Evolutionary conservation across 2,888 invertebrate species (phyloP), one percentile per base, ranked within the genome.

Genomic region (Chorisops tibialis): DNA sequence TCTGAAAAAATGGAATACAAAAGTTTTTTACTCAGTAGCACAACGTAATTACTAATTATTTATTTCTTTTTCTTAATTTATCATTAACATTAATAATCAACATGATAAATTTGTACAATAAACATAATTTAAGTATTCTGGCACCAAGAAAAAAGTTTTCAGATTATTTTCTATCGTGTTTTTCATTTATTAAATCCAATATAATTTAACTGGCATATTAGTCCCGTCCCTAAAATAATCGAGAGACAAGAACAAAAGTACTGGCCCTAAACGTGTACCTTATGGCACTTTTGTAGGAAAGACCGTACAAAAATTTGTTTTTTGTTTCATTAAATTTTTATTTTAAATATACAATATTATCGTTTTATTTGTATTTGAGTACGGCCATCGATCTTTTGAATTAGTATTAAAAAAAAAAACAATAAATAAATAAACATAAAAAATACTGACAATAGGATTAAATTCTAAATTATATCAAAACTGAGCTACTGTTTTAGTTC

Each of bases 261-360:
- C 56, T 56, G 56, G 56, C 56, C 56, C 30, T 24, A 43, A 45
- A 45, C 43, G 56, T 56, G 56, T 35, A 45, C 56, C 18, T 56
- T 43, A 56, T 56, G 56, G 45, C 56, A 56, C 56, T 45, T 30
- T 30, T 16, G 7, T 45, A 56, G 56, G 43, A 56, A 50, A n/a
- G 30, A 30, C 30, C 30, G 30, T 30, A 7, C 30, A 30, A 30
- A 3, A 30, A 24, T 22, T 19, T 19, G 19, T 4, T 4, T 18
- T 18, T 18, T 45, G 4, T 19, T 18, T 43, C 19, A 14, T 5
- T 11, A 45, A 18, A 16, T 7, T 18, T 14, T 45, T 11, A 45
- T 18, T 18, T 18, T 45, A 18, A 24, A 9, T 21, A 22, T 11
- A 16, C 19, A 16, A 37, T 37, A 37, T n/a, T 22, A 5, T 38